Conservation (phyloP, 2,888 invertebrate species). For the Drosophila setosimentum region DNA sequence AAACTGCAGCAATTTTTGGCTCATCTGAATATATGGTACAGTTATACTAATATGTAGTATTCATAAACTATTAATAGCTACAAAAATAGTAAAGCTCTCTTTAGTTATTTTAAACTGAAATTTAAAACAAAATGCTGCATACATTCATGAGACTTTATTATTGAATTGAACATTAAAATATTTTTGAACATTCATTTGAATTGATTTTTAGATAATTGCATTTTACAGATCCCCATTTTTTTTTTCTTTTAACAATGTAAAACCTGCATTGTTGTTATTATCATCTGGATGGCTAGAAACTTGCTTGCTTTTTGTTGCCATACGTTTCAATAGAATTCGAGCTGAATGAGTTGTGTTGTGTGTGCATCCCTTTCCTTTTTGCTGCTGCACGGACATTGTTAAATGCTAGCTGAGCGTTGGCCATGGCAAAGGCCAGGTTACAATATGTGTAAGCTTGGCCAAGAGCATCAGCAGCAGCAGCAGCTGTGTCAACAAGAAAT, state of each 20-base stretch:
- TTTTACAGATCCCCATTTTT: neutral
- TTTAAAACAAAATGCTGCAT: neutral
- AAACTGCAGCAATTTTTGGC: neutral
- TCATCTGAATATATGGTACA: neutral
- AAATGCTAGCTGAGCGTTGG: conserved; percentile 15
- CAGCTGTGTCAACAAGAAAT: conserved; percentile 62
- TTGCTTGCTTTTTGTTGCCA: neutral
- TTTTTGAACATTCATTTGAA: neutral
- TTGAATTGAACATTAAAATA: neutral
- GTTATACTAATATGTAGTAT: neutral
- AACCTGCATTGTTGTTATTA: neutral
- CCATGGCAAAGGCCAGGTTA: conserved; percentile 51
- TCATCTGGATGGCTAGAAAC: neutral
- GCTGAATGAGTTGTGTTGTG: neutral
- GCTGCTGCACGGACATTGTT: neutral
- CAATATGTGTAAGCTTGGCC: conserved; percentile 49
- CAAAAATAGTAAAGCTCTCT: neutral
- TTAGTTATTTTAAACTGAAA: neutral
- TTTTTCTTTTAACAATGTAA: neutral
- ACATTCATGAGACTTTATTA: neutral
- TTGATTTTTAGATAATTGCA: neutral
- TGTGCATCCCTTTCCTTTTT: neutral
- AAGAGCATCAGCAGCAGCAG: conserved; percentile 27
- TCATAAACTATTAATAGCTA: neutral
- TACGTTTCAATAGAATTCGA: neutral